These are phyloP conservation scores for Ceyx melanurus DNA, from an alignment of 2,113 vertebrate species.

Conservation along the genomic window DNA sequence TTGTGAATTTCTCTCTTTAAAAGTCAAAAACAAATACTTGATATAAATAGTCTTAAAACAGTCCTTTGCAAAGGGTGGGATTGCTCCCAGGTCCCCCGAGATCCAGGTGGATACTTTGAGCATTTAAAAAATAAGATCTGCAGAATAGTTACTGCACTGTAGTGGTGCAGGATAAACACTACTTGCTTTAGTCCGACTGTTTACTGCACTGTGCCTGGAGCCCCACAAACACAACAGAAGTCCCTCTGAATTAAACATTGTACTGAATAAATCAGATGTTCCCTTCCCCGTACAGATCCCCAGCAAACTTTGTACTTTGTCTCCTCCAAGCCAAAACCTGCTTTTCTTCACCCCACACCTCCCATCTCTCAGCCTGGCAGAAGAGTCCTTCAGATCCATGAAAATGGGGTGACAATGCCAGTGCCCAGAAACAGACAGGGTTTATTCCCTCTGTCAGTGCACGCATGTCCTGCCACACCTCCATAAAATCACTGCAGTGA, in stretches of 20 bases:
- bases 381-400: background rate
- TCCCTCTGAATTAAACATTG: background rate
- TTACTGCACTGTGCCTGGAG: background rate
- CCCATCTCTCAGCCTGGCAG: background rate
- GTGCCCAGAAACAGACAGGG: background rate
- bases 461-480: background rate
- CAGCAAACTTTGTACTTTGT: background rate
- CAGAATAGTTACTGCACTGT: background rate
- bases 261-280: background rate
- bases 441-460: background rate
- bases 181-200: background rate
- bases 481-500: rapidly evolving
- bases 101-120: background rate
- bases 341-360: background rate
- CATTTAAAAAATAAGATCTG: background rate
- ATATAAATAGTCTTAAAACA: background rate
- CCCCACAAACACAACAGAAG: background rate
- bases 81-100: background rate
- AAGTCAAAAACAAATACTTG: background rate
- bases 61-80: background rate
- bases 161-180: background rate
- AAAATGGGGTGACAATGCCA: rapidly evolving
- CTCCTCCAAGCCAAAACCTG: background rate
- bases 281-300: background rate
- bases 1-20: background rate